Conservation (phyloP, 2,888 invertebrate species). For the Crematogaster levior region DNA sequence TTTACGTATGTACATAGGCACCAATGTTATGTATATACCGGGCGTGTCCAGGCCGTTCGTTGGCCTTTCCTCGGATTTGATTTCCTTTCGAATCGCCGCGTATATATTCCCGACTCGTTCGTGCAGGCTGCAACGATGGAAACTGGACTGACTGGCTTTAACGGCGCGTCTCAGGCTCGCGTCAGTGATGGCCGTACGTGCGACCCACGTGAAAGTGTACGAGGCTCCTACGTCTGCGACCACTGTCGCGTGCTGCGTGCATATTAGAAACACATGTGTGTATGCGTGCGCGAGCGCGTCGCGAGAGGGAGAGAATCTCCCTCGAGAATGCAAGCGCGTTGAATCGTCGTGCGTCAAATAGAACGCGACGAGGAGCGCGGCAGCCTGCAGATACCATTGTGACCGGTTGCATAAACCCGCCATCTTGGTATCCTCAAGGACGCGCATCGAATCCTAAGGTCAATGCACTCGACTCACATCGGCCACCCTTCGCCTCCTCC, state of each 20-base stretch:
- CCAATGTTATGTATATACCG: constrained; percentile 38
- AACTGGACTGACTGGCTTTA: constrained; percentile 81
- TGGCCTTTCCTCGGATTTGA: constrained; percentile 77
- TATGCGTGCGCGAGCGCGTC: constrained; percentile 13
- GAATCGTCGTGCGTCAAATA: constrained; percentile 76
- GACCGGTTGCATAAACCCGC: constrained; percentile 82
- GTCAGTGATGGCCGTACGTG: constrained; percentile 67
- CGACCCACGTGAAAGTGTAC: constrained; percentile 37
- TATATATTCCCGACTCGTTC: constrained; percentile 71
- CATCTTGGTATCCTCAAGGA: constrained; percentile 83
- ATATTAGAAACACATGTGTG: constrained; percentile 7
- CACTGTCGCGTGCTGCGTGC: constrained; percentile 39
- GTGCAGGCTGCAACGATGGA: constrained; percentile 71
- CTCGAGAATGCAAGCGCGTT: constrained; percentile 75
- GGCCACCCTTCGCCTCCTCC: constrained; percentile 68
- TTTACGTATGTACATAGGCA: background rate
- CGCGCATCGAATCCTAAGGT: constrained; percentile 82
- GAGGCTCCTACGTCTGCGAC: constrained; percentile 20
- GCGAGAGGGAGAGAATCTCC: constrained; percentile 61
- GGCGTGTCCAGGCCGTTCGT: constrained; percentile 70
- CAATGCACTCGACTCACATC: constrained; percentile 80
- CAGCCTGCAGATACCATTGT: constrained; percentile 75
- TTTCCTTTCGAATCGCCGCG: constrained; percentile 75
- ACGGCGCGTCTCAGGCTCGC: constrained; percentile 72
- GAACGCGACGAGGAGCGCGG: constrained; percentile 72